Conservation (phyloP, 2,113 vertebrate genomes). For the Eurystomus gularis region DNA sequence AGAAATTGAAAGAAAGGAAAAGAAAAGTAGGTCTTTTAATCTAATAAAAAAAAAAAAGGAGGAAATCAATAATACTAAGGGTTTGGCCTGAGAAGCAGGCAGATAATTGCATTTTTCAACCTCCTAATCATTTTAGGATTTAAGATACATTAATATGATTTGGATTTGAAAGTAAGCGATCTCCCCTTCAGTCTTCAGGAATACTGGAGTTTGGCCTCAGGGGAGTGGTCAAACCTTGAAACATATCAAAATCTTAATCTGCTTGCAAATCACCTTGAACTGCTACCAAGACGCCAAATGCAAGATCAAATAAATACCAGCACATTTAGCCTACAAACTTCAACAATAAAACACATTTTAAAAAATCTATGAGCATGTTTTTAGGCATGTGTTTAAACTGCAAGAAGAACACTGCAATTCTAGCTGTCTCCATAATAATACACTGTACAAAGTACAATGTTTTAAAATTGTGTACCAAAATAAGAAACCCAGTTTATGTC, state of each 20-base stretch:
- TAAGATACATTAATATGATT: neutral
- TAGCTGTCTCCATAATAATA: neutral
- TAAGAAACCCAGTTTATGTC: neutral
- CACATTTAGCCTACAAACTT: neutral
- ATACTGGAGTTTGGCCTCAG: neutral
- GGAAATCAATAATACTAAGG: neutral
- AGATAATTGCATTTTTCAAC: neutral
- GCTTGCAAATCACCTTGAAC: neutral
- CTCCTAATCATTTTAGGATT: neutral
- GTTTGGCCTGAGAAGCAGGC: neutral
- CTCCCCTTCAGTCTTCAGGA: neutral
- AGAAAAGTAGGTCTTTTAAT: neutral
- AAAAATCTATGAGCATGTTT: neutral
- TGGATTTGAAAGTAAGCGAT: neutral
- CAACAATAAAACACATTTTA: neutral
- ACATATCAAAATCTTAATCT: neutral
- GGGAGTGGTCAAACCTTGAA: neutral
- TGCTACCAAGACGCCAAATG: neutral
- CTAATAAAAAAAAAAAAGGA: neutral
- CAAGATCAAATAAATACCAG: neutral
- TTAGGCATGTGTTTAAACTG: neutral
- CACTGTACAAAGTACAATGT: neutral
- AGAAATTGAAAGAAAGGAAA: neutral
- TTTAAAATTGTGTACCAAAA: neutral
- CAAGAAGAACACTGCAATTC: neutral